Evolutionary conservation across 2,888 invertebrate species (phyloP), one percentile per base, ranked within the genome.

Genomic region (Hypercompe scribonia): DNA sequence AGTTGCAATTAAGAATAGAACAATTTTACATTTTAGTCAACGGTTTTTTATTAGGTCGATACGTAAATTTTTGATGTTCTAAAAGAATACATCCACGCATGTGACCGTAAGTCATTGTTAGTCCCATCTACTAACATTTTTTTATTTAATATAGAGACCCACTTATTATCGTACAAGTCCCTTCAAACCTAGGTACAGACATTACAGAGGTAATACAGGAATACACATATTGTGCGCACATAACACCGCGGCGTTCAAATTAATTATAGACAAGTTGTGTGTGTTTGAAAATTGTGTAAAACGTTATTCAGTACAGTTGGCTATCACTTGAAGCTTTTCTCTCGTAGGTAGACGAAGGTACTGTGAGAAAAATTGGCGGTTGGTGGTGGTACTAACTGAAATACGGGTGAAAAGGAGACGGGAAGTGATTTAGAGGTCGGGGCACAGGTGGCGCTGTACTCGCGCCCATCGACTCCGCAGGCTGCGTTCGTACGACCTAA

Each of bases 381-480:
- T 63, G 65, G 50, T 64, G 28, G 39, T 70, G 84, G 84, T 81
- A 84, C 84, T 84, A 84, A 83, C 82, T 85, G 84, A 83, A 85
- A 79, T 81, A 76, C 77, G 73, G 74, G 76, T 78, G 78, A 78
- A 73, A 79, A 79, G 78, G 84, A 80, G 74, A 77, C 73, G 72
- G 72, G 76, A 83, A 73, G 78, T 79, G 75, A 85, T 89, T 84
- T 88, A 72, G 74, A 71, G 78, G 72, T 77, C 75, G 73, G 68
- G 70, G 75, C 84, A 86, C 81, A 90, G 89, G 89, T 90, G 89
- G 89, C 89, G 87, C 82, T 86, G n/a, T 54, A 46, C 66, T 72
- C 72, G 75, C 50, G 34, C 36, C 54, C 39, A 33, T 39, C 77
- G 39, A 74, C 70, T 72, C 74, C 70, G 70, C 58, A 67, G 65